A percentile compares a stretch with the other conserved stretches of the same genome.
phyloP scores from a whole-genome alignment of 1,140 invertebrate genomes.

The Drosophila ambigua region DNA sequence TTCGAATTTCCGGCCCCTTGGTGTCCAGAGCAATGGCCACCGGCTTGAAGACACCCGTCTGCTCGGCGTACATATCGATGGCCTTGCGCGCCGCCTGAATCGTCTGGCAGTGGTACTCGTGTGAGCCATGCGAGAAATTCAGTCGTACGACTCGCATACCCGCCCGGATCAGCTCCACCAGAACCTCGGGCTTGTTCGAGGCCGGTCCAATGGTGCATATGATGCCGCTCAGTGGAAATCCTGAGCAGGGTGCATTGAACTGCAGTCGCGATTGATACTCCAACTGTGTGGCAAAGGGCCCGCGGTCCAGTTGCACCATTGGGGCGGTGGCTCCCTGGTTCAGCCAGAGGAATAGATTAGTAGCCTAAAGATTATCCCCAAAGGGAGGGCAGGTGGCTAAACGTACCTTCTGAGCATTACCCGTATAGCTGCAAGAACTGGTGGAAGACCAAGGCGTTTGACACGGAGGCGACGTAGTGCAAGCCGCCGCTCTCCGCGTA shows the following conservation, averaged over 20 bases:
- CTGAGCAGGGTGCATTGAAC: conserved; percentile 91
- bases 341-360: neutral
- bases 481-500: conserved; percentile 12
- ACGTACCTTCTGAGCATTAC: conserved; percentile 4
- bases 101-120: conserved; percentile 96
- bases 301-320: conserved; percentile 27
- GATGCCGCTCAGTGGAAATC: conserved; percentile 94
- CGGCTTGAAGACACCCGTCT: conserved; percentile 60
- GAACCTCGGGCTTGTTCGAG: conserved; percentile 90
- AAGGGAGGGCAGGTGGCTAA: no score
- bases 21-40: conserved; percentile 96
- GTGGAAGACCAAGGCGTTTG: neutral
- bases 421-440: conserved; percentile 6
- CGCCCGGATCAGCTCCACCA: conserved; percentile 97
- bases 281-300: conserved; percentile 84
- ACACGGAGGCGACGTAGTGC: neutral
- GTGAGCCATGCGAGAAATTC: conserved; percentile 98
- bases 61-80: conserved; percentile 89
- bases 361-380: neutral
- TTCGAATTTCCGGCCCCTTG: conserved; percentile 98
- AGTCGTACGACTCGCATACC: conserved; percentile 99
- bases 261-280: conserved; percentile 97
- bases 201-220: conserved; percentile 94
- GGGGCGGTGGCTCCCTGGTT: neutral
- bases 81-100: conserved; percentile 94